Evolutionary conservation across 1,140 invertebrate species (phyloP).

Genomic region (Drosophila varians): DNA sequence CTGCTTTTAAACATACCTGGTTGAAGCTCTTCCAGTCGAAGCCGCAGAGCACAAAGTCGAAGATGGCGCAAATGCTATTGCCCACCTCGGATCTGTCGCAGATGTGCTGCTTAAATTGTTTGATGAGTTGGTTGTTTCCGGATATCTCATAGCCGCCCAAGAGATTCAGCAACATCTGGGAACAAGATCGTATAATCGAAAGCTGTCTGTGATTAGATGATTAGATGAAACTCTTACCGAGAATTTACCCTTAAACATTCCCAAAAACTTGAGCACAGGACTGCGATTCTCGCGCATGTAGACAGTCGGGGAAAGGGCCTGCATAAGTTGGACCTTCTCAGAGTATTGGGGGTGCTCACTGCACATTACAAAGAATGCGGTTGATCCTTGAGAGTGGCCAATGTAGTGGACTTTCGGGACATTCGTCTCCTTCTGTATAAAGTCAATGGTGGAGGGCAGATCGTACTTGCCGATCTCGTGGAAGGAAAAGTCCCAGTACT

Average conservation of each 20-base stretch:
- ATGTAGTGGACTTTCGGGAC: constrained; percentile 81
- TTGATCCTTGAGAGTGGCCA: constrained; percentile 86
- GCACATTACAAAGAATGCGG: constrained; percentile 86
- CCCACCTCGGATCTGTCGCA: constrained; percentile 1
- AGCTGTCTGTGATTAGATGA: not conserved
- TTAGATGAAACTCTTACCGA: constrained; percentile 34
- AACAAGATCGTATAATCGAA: not conserved
- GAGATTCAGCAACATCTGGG: constrained; percentile 34
- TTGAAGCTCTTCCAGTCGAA: constrained; percentile 56
- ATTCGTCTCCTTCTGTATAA: constrained; percentile 85
- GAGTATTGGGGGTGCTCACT: constrained; percentile 88
- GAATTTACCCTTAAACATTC: constrained; percentile 47
- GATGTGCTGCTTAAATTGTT: constrained; percentile 41
- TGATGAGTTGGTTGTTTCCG: constrained; percentile 11
- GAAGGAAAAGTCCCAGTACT: constrained; percentile 85
- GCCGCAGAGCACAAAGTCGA: constrained; percentile 52
- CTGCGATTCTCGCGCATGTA: constrained; percentile 52
- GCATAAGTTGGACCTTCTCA: constrained; percentile 85
- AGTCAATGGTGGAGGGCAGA: constrained; percentile 88
- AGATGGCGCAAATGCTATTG: constrained; percentile 42
- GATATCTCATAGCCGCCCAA: constrained; percentile 46
- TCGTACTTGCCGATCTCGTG: constrained; percentile 89
- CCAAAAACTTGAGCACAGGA: constrained; percentile 46
- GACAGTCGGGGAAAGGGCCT: constrained; percentile 87
- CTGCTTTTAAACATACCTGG: not conserved